Conservation (phyloP, 2,113 vertebrate species). For the Mastomys natalensis region DNA sequence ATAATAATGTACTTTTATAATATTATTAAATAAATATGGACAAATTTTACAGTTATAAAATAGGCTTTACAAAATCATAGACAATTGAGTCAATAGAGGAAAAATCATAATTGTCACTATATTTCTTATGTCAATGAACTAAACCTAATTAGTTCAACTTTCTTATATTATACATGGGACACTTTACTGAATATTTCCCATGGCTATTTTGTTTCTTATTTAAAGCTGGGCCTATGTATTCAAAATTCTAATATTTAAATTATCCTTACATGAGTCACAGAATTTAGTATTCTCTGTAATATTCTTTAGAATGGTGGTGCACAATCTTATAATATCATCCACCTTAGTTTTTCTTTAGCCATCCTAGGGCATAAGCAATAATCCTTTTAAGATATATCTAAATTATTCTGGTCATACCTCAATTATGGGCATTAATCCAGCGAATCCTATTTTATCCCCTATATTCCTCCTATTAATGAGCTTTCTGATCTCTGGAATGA, state of each 20-base stretch:
- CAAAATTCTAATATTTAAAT: background rate
- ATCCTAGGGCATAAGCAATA: background rate
- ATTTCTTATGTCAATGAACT: background rate
- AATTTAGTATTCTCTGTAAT: background rate
- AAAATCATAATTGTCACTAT: background rate
- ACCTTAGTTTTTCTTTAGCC: background rate
- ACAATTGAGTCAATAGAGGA: background rate
- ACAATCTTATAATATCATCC: background rate
- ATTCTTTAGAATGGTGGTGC: background rate
- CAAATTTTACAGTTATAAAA: background rate
- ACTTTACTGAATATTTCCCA: background rate
- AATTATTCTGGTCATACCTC: conserved; percentile 28
- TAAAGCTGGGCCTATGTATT: background rate
- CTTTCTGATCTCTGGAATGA: conserved; percentile 53
- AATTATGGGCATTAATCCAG: conserved; percentile 34
- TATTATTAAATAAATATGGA: background rate
- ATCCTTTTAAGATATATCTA: conserved; percentile 26
- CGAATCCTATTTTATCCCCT: conserved; percentile 42
- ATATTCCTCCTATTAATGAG: conserved; percentile 54
- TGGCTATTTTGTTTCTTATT: background rate
- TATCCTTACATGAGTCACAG: background rate
- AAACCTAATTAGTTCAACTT: background rate
- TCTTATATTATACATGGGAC: fast-evolving
- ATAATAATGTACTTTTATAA: background rate
- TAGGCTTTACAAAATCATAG: background rate